Percentiles rank a stretch among this genome's conserved stretches.
Conservation (phyloP, 2,888 invertebrate species). For the Drosophila monieri region DNA sequence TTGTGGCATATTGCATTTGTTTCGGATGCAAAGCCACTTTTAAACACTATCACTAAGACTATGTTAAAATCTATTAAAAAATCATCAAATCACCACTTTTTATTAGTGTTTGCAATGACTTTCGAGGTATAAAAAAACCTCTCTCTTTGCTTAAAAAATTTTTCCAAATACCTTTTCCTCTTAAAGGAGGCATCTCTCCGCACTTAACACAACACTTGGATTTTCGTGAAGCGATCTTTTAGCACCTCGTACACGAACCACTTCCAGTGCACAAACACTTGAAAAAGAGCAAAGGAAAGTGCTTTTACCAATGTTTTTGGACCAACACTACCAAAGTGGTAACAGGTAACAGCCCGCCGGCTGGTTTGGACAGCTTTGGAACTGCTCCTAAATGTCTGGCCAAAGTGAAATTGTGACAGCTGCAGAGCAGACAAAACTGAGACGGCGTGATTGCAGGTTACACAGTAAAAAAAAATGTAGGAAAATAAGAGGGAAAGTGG, state of each 20-base stretch:
- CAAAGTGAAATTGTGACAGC: slow-evolving; percentile 67
- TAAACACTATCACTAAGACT: not conserved
- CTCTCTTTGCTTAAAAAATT: slow-evolving; percentile 1
- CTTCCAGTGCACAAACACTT: slow-evolving; percentile 13
- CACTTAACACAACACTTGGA: slow-evolving; percentile 2
- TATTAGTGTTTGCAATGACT: slow-evolving; percentile 5
- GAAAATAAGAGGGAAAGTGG: not conserved
- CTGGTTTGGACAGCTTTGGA: not conserved
- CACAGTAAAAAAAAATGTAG: slow-evolving; percentile 1
- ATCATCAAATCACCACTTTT: not conserved
- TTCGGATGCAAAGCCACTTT: too few species aligned
- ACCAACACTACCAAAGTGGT: slow-evolving; percentile 16
- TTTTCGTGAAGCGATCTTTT: slow-evolving; percentile 23
- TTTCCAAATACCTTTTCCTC: slow-evolving; percentile 5
- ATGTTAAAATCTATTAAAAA: not conserved
- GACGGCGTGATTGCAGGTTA: slow-evolving; percentile 14
- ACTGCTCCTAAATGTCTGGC: slow-evolving; percentile 45
- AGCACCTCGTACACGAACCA: slow-evolving; percentile 29
- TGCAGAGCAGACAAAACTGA: slow-evolving; percentile 52
- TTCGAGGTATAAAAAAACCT: not conserved
- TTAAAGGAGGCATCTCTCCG: slow-evolving; percentile 5
- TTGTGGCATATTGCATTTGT: too few species aligned
- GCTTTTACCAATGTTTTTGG: slow-evolving; percentile 52
- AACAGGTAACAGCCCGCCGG: not conserved
- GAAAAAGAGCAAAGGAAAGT: slow-evolving; percentile 49